Conservation (phyloP, 1,140 invertebrate species). For the Tetragnatha versicolor region DNA sequence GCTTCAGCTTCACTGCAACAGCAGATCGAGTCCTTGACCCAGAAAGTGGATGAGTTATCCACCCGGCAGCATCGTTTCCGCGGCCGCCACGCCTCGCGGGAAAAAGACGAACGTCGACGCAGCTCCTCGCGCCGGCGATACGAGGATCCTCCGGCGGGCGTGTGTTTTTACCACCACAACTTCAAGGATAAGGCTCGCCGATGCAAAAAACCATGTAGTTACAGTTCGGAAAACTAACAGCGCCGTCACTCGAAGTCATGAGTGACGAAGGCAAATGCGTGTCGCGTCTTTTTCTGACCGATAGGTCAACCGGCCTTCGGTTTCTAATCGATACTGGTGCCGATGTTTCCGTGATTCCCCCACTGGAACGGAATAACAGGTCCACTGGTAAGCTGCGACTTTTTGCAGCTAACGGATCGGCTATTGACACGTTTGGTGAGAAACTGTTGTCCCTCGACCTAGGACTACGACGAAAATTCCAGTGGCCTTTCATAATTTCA, state of each 20-base stretch:
- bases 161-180: slow-evolving; percentile 51
- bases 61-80: not conserved
- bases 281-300: slow-evolving; percentile 22
- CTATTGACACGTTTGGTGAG: slow-evolving; percentile 36
- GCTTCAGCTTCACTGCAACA: not conserved
- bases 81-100: not conserved
- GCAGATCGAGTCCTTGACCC: not conserved
- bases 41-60: not conserved
- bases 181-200: slow-evolving; percentile 40
- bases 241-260: not conserved
- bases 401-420: slow-evolving; percentile 45
- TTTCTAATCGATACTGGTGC: slow-evolving; percentile 55
- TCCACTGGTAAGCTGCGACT: slow-evolving; percentile 1
- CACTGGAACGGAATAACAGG: not conserved
- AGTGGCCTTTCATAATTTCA: slow-evolving; percentile 48
- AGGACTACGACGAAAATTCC: slow-evolving; percentile 22
- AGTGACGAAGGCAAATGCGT: not conserved
- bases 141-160: not conserved
- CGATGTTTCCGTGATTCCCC: slow-evolving; percentile 35
- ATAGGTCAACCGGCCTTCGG: not conserved
- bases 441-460: slow-evolving; percentile 29
- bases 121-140: slow-evolving; percentile 59
- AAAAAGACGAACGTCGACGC: not conserved
- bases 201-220: slow-evolving; percentile 36
- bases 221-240: slow-evolving; percentile 7